Evolutionary conservation across 2,888 invertebrate genomes (phyloP).

Genomic region (Eumerus sabulonum): DNA sequence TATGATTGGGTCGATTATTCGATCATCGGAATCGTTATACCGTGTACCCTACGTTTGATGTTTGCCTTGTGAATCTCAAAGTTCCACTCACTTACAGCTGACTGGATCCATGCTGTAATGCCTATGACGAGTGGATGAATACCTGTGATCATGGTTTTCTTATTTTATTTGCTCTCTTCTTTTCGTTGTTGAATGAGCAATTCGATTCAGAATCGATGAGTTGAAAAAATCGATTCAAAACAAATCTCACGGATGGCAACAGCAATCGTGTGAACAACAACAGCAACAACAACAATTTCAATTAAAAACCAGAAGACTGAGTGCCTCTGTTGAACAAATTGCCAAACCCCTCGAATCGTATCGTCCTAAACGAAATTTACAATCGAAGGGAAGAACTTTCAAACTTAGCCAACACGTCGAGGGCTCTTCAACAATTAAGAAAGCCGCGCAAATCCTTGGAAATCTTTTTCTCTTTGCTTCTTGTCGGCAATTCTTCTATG

Average conservation of each 20-base stretch:
- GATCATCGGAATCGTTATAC: constrained; percentile 22
- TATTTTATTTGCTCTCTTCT: background rate
- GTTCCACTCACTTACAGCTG: constrained; percentile 52
- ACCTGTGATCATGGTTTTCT: constrained; percentile 50
- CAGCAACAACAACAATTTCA: no score
- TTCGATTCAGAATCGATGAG: constrained; percentile 30
- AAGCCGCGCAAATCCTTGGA: constrained; percentile 56
- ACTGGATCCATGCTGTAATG: constrained; percentile 42
- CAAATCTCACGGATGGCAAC: no score
- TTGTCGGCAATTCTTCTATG: background rate
- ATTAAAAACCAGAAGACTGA: no score
- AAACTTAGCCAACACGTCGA: constrained; percentile 40
- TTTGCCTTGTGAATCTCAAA: constrained; percentile 32
- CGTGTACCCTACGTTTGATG: constrained; percentile 46
- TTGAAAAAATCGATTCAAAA: background rate
- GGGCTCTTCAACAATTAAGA: constrained; percentile 62
- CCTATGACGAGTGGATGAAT: constrained; percentile 38
- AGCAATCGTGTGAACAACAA: no score
- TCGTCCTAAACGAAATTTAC: constrained; percentile 48
- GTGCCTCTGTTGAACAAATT: background rate
- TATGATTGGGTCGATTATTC: constrained; percentile 61
- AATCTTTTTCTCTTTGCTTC: constrained; percentile 24
- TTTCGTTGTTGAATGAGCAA: constrained; percentile 28
- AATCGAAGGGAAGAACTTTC: constrained; percentile 25
- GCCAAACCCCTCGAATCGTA: constrained; percentile 25